These are phyloP conservation scores for Cyprinus carpio DNA, from an alignment of 2,113 vertebrate species.

Conservation along the genomic window DNA sequence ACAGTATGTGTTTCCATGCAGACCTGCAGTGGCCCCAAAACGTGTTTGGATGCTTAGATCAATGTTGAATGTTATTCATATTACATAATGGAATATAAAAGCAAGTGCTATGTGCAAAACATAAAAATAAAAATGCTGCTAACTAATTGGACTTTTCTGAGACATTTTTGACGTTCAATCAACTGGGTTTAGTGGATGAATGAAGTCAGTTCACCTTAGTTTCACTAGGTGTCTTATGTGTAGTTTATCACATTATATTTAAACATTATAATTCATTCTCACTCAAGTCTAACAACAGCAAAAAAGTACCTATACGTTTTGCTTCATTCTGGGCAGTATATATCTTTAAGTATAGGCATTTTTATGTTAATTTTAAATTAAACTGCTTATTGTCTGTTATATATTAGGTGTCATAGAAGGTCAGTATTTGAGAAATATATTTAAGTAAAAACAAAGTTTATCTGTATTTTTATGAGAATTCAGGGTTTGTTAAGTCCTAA, in stretches of 20 bases:
- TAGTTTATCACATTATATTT: too few relatives aligned
- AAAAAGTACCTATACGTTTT: background rate
- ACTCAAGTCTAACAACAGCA: background rate
- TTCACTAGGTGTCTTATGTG: too few relatives aligned
- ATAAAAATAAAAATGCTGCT: background rate
- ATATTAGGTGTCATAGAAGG: background rate
- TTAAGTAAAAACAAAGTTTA: background rate
- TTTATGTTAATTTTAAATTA: background rate
- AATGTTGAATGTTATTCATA: background rate
- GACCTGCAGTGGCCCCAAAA: background rate
- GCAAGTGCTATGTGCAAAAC: background rate
- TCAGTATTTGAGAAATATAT: background rate
- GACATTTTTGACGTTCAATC: too few relatives aligned
- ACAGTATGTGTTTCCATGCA: background rate
- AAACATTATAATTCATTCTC: background rate
- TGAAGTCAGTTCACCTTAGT: too few relatives aligned
- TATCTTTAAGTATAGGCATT: too few relatives aligned
- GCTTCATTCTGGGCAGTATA: background rate
- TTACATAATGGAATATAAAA: background rate
- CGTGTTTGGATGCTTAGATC: background rate
- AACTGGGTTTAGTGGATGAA: too few relatives aligned
- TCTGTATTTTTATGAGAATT: background rate
- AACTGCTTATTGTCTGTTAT: background rate
- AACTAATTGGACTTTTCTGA: too few relatives aligned
- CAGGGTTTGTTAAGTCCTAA: too few relatives aligned